Evolutionary conservation across 2,113 vertebrate genomes (phyloP).

Genomic region (Platanista minor): DNA sequence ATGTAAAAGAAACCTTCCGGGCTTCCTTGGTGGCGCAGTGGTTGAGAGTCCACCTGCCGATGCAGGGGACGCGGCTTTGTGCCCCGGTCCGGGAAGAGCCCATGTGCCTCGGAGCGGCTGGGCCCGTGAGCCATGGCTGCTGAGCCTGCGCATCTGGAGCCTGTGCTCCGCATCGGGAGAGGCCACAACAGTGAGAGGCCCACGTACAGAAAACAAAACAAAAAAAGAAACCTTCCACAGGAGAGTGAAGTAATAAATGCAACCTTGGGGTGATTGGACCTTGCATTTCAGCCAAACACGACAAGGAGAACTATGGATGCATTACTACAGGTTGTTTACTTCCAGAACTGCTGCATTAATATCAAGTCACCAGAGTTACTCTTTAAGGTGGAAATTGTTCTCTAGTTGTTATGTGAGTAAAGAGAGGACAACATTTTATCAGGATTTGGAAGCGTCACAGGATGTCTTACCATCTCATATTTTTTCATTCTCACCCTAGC

Average conservation of each 20-base stretch:
- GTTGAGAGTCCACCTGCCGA: too few species aligned
- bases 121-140: too few species aligned
- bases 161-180: too few species aligned
- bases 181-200: too few species aligned
- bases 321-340: not conserved
- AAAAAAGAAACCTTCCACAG: slow-evolving; percentile 73
- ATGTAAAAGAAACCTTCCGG: slow-evolving; percentile 77
- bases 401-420: not conserved
- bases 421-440: not conserved
- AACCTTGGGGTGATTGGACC: slow-evolving; percentile 37
- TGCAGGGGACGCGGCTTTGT: too few species aligned
- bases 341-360: slow-evolving; percentile 38
- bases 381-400: not conserved
- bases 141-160: too few species aligned
- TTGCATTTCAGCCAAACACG: slow-evolving; percentile 52
- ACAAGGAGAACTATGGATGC: not conserved
- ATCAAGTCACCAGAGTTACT: not conserved
- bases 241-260: slow-evolving; percentile 68
- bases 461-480: not conserved
- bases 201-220: too few species aligned
- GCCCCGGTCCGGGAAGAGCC: too few species aligned
- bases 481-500: not conserved
- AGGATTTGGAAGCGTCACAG: not conserved
- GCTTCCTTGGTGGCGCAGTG: too few species aligned
- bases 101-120: too few species aligned